Percentiles rank a stretch among this genome's conserved stretches.
Conservation (phyloP, 2,797 vertebrate species). For the Neostethus bicornis region DNA sequence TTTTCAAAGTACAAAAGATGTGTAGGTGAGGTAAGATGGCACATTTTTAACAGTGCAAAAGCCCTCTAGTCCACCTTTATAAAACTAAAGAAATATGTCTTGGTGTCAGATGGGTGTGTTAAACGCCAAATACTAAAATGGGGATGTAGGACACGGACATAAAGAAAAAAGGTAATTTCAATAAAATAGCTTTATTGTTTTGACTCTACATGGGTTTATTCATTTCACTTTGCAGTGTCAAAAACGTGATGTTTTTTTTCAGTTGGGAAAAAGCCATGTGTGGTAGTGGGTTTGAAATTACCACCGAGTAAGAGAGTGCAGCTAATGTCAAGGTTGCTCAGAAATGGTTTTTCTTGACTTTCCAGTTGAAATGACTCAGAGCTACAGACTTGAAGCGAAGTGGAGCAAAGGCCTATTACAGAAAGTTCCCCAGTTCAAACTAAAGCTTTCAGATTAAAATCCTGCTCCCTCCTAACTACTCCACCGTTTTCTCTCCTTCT, state of each 20-base stretch:
- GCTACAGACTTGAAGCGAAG: conserved; percentile 65
- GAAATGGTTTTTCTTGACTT: conserved; percentile 75
- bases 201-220: conserved; percentile 20
- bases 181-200: conserved; percentile 35
- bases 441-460: conserved; percentile 34
- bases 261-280: conserved; percentile 47
- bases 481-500: not conserved
- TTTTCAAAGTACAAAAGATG: not conserved
- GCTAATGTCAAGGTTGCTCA: conserved; percentile 76
- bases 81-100: conserved; percentile 12
- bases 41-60: conserved; percentile 3
- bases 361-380: conserved; percentile 65
- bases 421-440: conserved; percentile 40
- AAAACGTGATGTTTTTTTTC: conserved; percentile 59
- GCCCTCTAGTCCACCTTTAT: conserved; percentile 6
- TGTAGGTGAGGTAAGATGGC: not conserved
- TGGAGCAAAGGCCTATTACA: conserved; percentile 49
- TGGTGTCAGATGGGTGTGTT: not conserved
- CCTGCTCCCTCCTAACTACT: conserved; percentile 26
- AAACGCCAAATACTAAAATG: not conserved
- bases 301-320: conserved; percentile 63
- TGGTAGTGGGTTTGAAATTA: conserved; percentile 71
- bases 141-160: not conserved
- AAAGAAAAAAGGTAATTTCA: conserved; percentile 30
- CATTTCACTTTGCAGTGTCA: conserved; percentile 48